Conservation (phyloP, 1,140 invertebrate genomes). For the Ceratoteleas bidentatus region DNA sequence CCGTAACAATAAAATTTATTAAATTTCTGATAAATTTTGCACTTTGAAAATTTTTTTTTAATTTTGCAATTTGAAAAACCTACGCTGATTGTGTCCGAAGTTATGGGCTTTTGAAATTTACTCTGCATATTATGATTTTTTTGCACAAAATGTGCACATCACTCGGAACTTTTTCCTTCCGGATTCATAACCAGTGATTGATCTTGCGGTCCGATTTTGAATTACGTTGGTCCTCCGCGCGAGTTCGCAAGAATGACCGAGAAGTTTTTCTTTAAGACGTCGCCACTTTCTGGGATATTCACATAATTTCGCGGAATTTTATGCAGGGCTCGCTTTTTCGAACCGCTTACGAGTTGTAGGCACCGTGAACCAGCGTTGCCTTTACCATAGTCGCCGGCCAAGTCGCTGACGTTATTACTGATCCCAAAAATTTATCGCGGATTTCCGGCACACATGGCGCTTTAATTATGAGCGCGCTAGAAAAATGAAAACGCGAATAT, state of each 20-base stretch:
- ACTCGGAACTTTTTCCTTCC: too few species aligned
- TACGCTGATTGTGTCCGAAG: too few species aligned
- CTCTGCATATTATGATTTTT: too few species aligned
- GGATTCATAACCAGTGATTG: too few species aligned
- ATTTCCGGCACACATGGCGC: conserved; percentile 78
- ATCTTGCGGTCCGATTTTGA: too few species aligned
- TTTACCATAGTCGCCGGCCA: conserved; percentile 60
- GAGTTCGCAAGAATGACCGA: conserved; percentile 14
- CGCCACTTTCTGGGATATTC: conserved; percentile 59
- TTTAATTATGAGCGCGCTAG: conserved; percentile 78
- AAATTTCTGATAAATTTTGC: too few species aligned
- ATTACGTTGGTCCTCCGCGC: too few species aligned
- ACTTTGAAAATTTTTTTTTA: too few species aligned
- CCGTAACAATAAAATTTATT: too few species aligned
- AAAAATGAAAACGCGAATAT: conserved; percentile 79
- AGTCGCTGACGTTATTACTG: conserved; percentile 79
- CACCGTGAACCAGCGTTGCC: conserved; percentile 61
- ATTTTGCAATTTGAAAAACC: too few species aligned
- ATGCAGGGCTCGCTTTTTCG: conserved; percentile 74
- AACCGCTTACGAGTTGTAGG: conserved; percentile 74
- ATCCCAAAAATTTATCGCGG: conserved; percentile 79
- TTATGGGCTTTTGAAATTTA: too few species aligned
- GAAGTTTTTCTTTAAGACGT: conserved; percentile 35
- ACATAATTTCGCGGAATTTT: conserved; percentile 78
- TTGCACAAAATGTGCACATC: too few species aligned